Base-by-base conservation (phyloP, 2,113 vertebrate genomes). In the Leptocoma aspasia region DNA sequence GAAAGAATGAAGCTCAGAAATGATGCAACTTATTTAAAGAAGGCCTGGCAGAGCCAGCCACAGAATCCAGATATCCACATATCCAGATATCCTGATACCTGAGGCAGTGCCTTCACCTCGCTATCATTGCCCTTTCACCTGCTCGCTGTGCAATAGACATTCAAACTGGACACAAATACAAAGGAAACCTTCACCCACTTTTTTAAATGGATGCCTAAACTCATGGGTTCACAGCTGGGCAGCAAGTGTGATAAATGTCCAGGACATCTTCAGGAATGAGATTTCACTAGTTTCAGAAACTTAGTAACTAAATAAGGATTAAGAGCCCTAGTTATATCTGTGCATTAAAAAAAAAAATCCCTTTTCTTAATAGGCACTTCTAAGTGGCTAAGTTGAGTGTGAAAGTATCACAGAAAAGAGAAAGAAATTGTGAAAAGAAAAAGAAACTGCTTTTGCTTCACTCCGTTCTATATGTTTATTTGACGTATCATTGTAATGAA, bases 1-100 rank as follows among this genome's bases (percentile, higher is more conserved):
- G 79, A 94, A 96, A 94, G 88, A 93, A 93, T 76, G 94, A 96
- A 92, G 70, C 64, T 94, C 11, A 54, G 61, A 94, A 71, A 86
- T 89, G 42, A 93, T 86, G 88, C 63, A 97, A 81, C 39, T 78
- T 59, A 47, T 68, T 44, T 93, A 82, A 92, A 63, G 73, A 90
- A 93, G 79, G 15, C 35, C 77, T 95, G 68, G 76, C 79, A 90
- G 82, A 77, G 45, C 10, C 26, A 73, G 42, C 39, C 8, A 92
- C 27, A 50, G 30, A 82, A 82, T 80, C 7, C 50, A 42, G 66
- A 75, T 82, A 39, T 82, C 52, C 49, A 28, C 69, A 72, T 93
- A 47, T 82, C 52, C 49, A 28, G 72, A 72, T 93, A 47, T 82
- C 60, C 69, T 54, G 54, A 82, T 77, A 80, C 64, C 60, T 57